These are phyloP conservation scores for Pangasius sanitwongsei DNA, from an alignment of 2,797 vertebrate species.

Conservation along the genomic window DNA sequence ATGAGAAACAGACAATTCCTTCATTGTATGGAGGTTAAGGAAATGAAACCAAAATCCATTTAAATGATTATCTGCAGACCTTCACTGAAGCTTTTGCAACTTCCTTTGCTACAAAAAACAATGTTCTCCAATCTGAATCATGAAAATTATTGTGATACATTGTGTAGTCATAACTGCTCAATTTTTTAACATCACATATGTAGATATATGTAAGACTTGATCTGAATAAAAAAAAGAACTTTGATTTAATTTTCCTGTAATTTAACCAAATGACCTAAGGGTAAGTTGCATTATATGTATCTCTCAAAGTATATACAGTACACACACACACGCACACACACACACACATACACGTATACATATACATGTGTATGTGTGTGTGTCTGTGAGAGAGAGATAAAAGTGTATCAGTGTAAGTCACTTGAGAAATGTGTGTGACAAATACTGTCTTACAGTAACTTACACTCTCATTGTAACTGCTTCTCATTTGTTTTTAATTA, in stretches of 20 bases:
- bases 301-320: neutral
- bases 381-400: too few relatives aligned
- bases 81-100: neutral
- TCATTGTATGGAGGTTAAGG: neutral
- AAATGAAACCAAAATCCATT: conserved; percentile 14
- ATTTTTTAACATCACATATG: neutral
- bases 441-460: neutral
- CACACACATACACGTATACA: neutral
- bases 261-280: neutral
- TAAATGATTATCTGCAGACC: neutral
- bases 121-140: neutral
- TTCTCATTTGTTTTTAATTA: neutral
- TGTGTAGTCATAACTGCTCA: neutral
- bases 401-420: neutral
- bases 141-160: neutral
- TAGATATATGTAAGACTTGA: neutral
- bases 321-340: neutral
- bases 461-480: neutral
- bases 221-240: neutral
- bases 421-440: neutral
- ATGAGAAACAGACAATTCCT: neutral
- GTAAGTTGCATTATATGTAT: neutral
- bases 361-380: too few relatives aligned
- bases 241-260: neutral
- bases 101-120: neutral